Percentiles rank a stretch among this genome's conserved stretches.
phyloP scores from a whole-genome alignment of 2,888 invertebrate genomes.

The Tipula helvola region DNA sequence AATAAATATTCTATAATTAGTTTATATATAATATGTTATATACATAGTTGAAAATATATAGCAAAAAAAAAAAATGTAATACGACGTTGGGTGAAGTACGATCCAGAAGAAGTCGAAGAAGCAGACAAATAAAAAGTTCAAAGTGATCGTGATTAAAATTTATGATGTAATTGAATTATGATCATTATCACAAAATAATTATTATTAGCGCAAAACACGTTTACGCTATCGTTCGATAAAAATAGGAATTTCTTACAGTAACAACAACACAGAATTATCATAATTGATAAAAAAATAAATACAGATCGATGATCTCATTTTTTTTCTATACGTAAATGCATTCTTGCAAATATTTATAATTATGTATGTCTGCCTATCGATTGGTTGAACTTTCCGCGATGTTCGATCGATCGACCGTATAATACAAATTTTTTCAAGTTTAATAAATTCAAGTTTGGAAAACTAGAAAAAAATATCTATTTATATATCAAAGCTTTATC shows the following conservation, averaged over 20 bases:
- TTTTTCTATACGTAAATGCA: background rate
- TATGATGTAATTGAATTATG: background rate
- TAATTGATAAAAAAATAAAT: background rate
- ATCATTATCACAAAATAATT: background rate
- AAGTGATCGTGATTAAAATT: background rate
- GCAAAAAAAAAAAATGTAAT: background rate
- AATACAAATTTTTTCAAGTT: background rate
- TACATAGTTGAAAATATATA: background rate
- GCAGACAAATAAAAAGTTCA: background rate
- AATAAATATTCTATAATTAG: background rate
- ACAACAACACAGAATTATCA: background rate
- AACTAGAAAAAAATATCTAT: background rate
- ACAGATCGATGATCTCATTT: background rate
- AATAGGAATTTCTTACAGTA: background rate
- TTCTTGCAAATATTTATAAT: background rate
- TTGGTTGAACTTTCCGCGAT: background rate
- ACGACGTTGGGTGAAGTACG: background rate
- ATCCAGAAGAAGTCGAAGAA: background rate
- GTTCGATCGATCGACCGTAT: background rate
- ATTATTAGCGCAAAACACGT: background rate
- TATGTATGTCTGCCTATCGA: background rate
- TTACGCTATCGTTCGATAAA: background rate
- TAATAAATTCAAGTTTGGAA: background rate
- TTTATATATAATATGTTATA: background rate
- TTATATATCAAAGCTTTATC: background rate